Base-by-base conservation (phyloP, 2,797 vertebrate species). In the Channallabes apus region DNA sequence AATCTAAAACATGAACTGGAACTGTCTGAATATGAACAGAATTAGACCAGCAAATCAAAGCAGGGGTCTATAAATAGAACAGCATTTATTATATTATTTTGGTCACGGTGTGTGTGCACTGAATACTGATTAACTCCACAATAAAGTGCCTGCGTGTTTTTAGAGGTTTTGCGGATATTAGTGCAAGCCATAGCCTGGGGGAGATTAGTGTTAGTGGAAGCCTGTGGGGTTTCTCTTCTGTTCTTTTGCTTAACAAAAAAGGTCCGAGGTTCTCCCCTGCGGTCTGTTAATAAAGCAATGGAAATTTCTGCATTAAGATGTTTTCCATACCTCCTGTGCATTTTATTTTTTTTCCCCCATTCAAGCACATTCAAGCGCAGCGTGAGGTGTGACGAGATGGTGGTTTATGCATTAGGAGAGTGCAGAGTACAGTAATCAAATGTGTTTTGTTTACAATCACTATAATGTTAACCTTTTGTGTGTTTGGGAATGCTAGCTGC, bases 141-240 rank as follows among this genome's bases (percentile, higher is more conserved):
- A 29, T 35, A 17, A 56, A 20, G 73, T 54, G 67, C 54, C 65
- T 69, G 29, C 64, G 17, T 85, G 58, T 82, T 71, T 86, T 27
- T 17, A 6, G 82, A 20, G 54, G 78, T 64, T 68, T 88, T 67
- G 38, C 59, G 71, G 58, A 73, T 38, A 71, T 82, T 78, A 78
- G 20, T 67, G 24, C 22, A 46, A 20, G 15, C 75, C 46, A 59
- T 54, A 85, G 65, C 75, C 71, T n/a, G 86, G 68, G 61, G 64
- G 46, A 73, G 81, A 85, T 88, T 83, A 85, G 64, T 51, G 46
- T 71, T 72, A 84, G 82, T 12, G 11, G 59, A 83, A 46, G 17
- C 72, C 73, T 79, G 58, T 41, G 51, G 71, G 68, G 56, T 18
- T 69, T 56, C 59, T 77, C 69, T 38, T 71, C 35, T 61, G 29